phyloP scores from a whole-genome alignment of 2,113 vertebrate species.

The Ochotona curzoniae region DNA sequence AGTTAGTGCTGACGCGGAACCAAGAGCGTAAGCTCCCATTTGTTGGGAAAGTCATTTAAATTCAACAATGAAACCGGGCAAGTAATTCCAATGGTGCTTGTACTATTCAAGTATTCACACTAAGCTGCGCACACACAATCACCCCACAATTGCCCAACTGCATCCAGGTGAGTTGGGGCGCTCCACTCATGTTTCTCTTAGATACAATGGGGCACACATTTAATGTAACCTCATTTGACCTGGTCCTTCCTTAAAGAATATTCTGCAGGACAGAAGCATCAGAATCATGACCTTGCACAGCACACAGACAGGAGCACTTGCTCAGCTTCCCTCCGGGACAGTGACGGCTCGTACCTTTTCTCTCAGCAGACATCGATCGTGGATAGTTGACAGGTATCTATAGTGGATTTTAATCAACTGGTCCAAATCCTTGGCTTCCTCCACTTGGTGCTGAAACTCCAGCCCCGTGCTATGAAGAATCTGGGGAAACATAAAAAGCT shows the following conservation, averaged over 20 bases:
- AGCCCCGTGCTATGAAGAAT: conserved; percentile 98
- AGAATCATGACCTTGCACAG: background rate
- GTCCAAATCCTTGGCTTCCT: conserved; percentile 98
- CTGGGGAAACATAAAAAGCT: conserved; percentile 83
- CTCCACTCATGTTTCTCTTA: background rate
- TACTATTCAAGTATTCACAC: background rate
- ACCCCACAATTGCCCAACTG: background rate
- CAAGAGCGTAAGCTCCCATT: background rate
- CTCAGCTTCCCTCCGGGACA: background rate
- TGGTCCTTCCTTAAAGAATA: background rate
- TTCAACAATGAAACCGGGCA: background rate
- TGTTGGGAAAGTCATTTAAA: background rate
- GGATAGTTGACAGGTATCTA: conserved; percentile 97
- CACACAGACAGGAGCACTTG: background rate
- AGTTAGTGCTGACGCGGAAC: background rate
- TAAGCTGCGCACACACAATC: background rate
- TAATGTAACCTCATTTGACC: background rate
- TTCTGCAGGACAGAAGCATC: background rate
- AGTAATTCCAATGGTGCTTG: background rate
- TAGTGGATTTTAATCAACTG: conserved; percentile 99
- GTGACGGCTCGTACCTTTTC: conserved; percentile 91
- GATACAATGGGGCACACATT: background rate
- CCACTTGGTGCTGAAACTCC: conserved; percentile 98
- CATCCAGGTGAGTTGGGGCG: too few relatives aligned
- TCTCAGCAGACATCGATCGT: conserved; percentile 96